A percentile compares a stretch with the other conserved stretches of the same genome.
phyloP scores from a whole-genome alignment of 2,888 invertebrate species.

The Cataglyphis livida region DNA sequence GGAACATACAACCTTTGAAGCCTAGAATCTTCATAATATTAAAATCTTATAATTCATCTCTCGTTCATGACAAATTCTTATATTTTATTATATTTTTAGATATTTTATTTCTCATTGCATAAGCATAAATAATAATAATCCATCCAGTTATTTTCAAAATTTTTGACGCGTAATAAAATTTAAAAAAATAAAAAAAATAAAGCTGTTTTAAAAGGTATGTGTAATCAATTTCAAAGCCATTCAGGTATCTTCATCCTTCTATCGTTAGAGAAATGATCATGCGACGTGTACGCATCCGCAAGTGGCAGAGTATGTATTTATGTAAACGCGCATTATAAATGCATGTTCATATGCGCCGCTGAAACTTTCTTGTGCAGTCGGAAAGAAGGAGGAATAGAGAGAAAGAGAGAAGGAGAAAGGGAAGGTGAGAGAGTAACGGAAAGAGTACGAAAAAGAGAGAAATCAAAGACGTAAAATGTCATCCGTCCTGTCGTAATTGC shows the following conservation, averaged over 20 bases:
- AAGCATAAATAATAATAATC: neutral
- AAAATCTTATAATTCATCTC: neutral
- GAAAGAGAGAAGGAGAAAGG: constrained; percentile 5
- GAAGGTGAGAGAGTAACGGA: neutral
- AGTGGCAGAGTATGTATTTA: neutral
- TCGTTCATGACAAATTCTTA: neutral
- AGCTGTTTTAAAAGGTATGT: neutral
- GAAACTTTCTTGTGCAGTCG: constrained; percentile 64
- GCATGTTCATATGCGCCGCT: constrained; percentile 61
- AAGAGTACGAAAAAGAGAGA: constrained; percentile 45
- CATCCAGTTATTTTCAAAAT: neutral
- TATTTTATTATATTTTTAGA: neutral
- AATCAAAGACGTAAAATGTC: constrained; percentile 70
- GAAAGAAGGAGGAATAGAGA: neutral
- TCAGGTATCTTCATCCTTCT: constrained; percentile 30
- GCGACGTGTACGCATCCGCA: constrained; percentile 18
- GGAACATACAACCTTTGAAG: neutral
- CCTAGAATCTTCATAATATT: neutral
- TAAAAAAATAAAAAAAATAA: neutral
- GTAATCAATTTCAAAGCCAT: constrained; percentile 27
- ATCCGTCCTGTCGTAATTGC: constrained; percentile 75
- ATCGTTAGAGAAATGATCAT: constrained; percentile 35
- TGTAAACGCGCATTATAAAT: constrained; percentile 57
- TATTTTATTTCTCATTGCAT: neutral
- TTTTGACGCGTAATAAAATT: neutral